Base-by-base conservation (phyloP, 2,888 invertebrate genomes). In the Atethmia centrago region DNA sequence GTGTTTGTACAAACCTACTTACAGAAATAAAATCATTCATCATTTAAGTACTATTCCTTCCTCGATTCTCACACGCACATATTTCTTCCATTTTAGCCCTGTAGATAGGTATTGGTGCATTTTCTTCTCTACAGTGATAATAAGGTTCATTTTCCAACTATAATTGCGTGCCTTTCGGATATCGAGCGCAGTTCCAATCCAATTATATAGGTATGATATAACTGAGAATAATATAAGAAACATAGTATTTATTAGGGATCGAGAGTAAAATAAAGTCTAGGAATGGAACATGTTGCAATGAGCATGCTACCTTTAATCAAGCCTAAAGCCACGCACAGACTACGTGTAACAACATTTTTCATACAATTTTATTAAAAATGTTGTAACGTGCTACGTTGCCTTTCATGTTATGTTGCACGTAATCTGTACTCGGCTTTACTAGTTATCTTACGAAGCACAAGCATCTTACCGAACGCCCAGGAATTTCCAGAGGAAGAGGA, bases 381-480 rank as follows among this genome's bases (percentile, higher is more conserved):
- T 56, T n/a, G 14, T 21, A n/a, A 2, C 36, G n/a, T n/a, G n/a
- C n/a, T n/a, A 49, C 25, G 21, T 69, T 68, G 28, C 69, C 7
- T 25, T 31, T 4, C n/a, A 49, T 16, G 10, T 42, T 16, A 0
- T 71, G 28, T 69, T 28, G 28, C 40, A 69, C 40, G n/a, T 51
- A 42, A 42, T 31, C 28, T 53, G 51, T 25, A 36, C 31, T 36
- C 25, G n/a, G 40, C 19, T 40, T 73, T 79, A 79, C 77, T 47
- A 75, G 68, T 78, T 80, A 77, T 85, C 90, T 92, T 91, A 93
- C 93, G 86, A 92, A 92, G 88, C 92, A 95, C 89, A 90, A 89
- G 92, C 94, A 93, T 92, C 95, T 95, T 93, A 95, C 94, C 94
- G 86, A 87, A 40, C 85, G 88, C 85, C 91, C 88, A 82, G 80